Evolutionary conservation across 2,797 vertebrate species (phyloP).

Genomic region (Gadopsis marmoratus): DNA sequence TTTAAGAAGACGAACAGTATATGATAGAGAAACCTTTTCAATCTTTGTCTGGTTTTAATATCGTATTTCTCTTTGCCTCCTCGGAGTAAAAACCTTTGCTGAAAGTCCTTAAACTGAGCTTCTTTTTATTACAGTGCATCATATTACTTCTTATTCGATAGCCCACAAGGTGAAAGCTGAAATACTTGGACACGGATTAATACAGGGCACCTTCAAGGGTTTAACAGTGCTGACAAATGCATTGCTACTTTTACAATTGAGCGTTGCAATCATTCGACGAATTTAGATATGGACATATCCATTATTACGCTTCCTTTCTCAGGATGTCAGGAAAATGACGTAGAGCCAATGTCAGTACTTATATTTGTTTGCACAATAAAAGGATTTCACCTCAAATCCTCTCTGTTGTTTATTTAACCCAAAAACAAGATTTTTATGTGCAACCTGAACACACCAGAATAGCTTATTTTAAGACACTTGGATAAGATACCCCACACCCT

Average conservation of each 20-base stretch:
- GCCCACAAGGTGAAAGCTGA: slow-evolving; percentile 23
- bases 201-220: slow-evolving; percentile 6
- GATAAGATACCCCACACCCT: neutral
- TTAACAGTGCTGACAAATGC: slow-evolving; percentile 11
- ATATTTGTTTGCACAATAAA: neutral
- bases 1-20: neutral
- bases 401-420: neutral
- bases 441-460: neutral
- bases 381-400: neutral
- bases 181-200: slow-evolving; percentile 10
- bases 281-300: neutral
- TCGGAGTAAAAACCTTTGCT: neutral
- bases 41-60: neutral
- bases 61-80: neutral
- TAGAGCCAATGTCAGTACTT: neutral
- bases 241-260: neutral
- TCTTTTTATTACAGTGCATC: slow-evolving; percentile 5
- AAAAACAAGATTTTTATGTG: neutral
- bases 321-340: neutral
- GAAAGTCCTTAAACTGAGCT: neutral
- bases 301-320: neutral
- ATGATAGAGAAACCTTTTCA: neutral
- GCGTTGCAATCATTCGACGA: neutral
- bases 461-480: neutral
- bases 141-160: slow-evolving; percentile 28